Conservation (phyloP, 2,797 vertebrate genomes). For the Chiroxiphia lanceolata region DNA sequence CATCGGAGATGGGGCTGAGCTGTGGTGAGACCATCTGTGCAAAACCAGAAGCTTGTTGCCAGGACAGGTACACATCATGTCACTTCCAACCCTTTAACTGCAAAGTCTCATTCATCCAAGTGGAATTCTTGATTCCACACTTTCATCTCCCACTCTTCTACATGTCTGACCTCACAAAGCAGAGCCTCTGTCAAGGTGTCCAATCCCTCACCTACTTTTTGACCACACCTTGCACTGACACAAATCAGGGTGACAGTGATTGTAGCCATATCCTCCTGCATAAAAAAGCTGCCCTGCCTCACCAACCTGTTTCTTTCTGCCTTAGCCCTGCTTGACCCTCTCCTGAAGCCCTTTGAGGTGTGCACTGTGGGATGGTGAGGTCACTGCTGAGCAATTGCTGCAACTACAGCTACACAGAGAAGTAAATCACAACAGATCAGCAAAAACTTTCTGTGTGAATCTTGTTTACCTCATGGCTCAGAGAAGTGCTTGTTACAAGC, state of each 20-base stretch:
- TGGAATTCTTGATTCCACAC: neutral
- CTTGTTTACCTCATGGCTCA: conserved; percentile 11
- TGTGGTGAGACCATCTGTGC: neutral
- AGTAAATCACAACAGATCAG: neutral
- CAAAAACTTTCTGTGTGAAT: neutral
- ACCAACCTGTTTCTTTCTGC: neutral
- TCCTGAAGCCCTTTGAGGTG: neutral
- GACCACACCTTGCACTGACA: neutral
- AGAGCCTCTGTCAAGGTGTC: neutral
- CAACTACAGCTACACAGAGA: neutral
- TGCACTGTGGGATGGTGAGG: neutral
- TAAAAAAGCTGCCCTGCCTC: neutral
- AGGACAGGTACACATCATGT: neutral
- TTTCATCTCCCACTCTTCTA: neutral
- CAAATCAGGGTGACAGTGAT: neutral
- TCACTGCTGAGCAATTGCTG: neutral
- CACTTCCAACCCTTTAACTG: neutral
- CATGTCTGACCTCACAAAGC: neutral
- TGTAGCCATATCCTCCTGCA: neutral
- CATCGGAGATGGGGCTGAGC: neutral
- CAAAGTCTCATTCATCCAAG: neutral
- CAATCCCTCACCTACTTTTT: neutral
- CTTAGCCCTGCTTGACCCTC: neutral
- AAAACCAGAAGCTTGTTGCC: neutral
- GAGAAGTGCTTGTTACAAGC: neutral